phyloP scores from a whole-genome alignment of 2,888 invertebrate genomes.

The Amiota minor region DNA sequence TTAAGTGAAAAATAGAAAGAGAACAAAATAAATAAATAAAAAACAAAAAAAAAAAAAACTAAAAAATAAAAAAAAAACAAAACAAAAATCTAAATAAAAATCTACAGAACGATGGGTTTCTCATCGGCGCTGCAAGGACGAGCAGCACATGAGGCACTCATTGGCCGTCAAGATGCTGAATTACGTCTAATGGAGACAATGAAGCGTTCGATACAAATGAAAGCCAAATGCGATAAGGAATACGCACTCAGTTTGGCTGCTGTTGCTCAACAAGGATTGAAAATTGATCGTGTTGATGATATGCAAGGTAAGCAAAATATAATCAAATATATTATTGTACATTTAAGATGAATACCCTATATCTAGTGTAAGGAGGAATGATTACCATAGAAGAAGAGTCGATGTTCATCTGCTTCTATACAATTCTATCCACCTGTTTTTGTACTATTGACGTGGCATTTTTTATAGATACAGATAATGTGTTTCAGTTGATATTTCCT shows the following conservation, averaged over 20 bases:
- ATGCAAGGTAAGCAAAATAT: conserved; percentile 69
- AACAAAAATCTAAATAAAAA: conserved; percentile 35
- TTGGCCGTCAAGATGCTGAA: conserved; percentile 93
- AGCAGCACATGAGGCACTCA: conserved; percentile 91
- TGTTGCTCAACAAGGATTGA: conserved; percentile 87
- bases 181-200: conserved; percentile 92
- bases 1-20: background rate
- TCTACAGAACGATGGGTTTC: conserved; percentile 81
- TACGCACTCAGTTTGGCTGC: conserved; percentile 88
- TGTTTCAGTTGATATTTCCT: too few species aligned
- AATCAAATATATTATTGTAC: background rate
- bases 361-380: too few species aligned
- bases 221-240: conserved; percentile 93
- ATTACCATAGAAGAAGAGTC: too few species aligned
- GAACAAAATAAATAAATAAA: conserved; percentile 4
- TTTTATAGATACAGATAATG: too few species aligned
- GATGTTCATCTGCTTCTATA: too few species aligned
- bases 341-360: too few species aligned
- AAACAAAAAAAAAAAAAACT: conserved; percentile 23
- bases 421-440: too few species aligned
- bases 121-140: conserved; percentile 90
- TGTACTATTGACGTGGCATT: too few species aligned
- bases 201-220: conserved; percentile 87
- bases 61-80: conserved; percentile 29
- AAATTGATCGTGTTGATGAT: conserved; percentile 79